Evolutionary conservation across 2,797 vertebrate genomes (phyloP).

Genomic region (Myotis myotis): DNA sequence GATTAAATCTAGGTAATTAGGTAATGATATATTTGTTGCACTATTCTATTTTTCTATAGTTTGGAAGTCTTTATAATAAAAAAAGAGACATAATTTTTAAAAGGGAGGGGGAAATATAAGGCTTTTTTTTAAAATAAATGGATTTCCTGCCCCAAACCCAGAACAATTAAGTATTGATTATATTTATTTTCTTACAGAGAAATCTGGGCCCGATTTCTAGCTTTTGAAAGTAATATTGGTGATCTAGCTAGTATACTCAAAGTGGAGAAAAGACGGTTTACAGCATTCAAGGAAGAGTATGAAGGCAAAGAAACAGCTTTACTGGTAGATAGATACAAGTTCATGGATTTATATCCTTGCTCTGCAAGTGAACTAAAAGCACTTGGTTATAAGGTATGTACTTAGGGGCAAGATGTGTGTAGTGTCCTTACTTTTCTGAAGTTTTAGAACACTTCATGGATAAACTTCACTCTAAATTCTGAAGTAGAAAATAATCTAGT

Average conservation of each 20-base stretch:
- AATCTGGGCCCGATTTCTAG: conserved; percentile 98
- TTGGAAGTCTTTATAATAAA: conserved; percentile 25
- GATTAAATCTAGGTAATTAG: conserved; percentile 31
- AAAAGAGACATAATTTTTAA: background rate
- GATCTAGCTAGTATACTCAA: conserved; percentile 99
- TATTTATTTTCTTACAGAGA: conserved; percentile 87
- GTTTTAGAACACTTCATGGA: background rate
- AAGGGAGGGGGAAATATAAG: background rate
- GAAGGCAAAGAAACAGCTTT: conserved; percentile 98
- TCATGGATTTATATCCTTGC: conserved; percentile 99
- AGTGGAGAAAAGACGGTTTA: conserved; percentile 96
- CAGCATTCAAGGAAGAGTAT: conserved; percentile 98
- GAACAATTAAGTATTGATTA: conserved; percentile 36
- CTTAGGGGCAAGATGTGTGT: background rate
- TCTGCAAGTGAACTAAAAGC: conserved; percentile 98
- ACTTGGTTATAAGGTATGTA: conserved; percentile 95
- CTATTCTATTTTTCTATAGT: background rate
- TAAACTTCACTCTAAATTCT: conserved; percentile 35
- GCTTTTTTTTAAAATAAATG: background rate
- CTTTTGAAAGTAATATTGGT: conserved; percentile 99
- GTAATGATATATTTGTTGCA: background rate
- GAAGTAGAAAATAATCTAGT: conserved; percentile 15
- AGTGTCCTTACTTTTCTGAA: background rate
- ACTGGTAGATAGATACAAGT: conserved; percentile 98
- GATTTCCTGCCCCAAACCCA: background rate